Conservation (phyloP, 2,797 vertebrate genomes). For the Margarornis squamiger region DNA sequence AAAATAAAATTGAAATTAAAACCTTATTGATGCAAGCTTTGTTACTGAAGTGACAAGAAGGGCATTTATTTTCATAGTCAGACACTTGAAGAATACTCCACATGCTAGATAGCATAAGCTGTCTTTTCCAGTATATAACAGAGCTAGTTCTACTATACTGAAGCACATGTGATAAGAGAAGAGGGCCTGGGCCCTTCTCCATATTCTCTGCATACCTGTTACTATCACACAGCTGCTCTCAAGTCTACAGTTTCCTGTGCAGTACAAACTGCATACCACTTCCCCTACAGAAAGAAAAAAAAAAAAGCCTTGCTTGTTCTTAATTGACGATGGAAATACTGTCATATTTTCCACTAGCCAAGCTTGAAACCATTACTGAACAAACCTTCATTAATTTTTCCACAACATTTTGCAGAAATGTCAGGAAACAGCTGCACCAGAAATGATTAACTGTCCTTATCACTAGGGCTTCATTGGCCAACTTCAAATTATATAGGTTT, state of each 20-base stretch:
- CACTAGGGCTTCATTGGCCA: constrained; percentile 57
- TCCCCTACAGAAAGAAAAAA: constrained; percentile 74
- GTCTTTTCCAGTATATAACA: background rate
- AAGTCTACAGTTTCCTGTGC: constrained; percentile 81
- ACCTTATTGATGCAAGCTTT: background rate
- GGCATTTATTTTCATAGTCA: background rate
- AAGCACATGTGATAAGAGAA: constrained; percentile 7
- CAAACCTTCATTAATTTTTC: constrained; percentile 88
- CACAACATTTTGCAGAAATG: constrained; percentile 89
- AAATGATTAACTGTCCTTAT: constrained; percentile 81
- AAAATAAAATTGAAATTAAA: background rate
- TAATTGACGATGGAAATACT: constrained; percentile 87
- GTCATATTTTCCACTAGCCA: constrained; percentile 87
- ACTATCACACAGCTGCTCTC: constrained; percentile 64
- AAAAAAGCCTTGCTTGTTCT: constrained; percentile 76
- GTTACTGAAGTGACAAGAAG: background rate
- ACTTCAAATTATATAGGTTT: constrained; percentile 7
- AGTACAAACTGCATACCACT: constrained; percentile 79
- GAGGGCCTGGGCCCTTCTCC: constrained; percentile 19
- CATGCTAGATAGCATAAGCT: background rate
- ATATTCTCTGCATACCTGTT: constrained; percentile 66
- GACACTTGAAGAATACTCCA: background rate
- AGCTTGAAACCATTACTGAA: constrained; percentile 85
- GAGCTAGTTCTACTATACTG: background rate
- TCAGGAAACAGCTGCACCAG: constrained; percentile 85